These are phyloP conservation scores for Diloba caeruleocephala DNA, from an alignment of 2,888 invertebrate genomes.

Conservation along the genomic window DNA sequence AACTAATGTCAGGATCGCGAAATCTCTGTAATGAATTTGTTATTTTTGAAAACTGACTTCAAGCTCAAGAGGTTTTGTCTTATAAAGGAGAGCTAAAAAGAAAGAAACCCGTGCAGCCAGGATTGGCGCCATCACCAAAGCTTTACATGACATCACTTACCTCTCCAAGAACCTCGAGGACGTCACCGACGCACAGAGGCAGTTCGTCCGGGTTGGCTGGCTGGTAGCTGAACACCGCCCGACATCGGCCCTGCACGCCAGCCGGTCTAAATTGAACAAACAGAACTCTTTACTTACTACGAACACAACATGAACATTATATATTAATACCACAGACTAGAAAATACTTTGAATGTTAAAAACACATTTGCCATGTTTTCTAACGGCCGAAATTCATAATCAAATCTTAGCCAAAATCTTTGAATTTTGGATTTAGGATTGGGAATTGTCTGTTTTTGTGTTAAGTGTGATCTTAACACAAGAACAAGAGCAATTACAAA, in stretches of 20 bases:
- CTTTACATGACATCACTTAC: slow-evolving; percentile 62
- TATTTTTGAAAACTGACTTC: no score
- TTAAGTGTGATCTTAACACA: no score
- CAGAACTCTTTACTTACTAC: slow-evolving; percentile 20
- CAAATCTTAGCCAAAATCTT: no score
- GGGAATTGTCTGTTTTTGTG: no score
- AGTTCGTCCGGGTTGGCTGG: slow-evolving; percentile 98
- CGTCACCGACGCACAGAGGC: slow-evolving; percentile 95
- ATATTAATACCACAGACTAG: no score
- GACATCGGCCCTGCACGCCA: slow-evolving; percentile 91
- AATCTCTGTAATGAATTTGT: no score
- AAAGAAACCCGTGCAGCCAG: neutral
- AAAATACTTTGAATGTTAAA: neutral
- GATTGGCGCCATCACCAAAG: neutral
- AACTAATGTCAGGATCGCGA: no score
- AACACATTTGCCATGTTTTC: slow-evolving; percentile 16
- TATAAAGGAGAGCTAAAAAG: no score
- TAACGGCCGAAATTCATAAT: slow-evolving; percentile 20
- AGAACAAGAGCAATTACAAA: no score
- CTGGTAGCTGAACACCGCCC: slow-evolving; percentile 96
- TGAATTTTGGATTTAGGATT: no score
- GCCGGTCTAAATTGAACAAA: slow-evolving; percentile 62
- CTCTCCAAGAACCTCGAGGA: slow-evolving; percentile 97
- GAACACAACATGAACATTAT: slow-evolving; percentile 9
- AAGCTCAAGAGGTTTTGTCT: neutral